Base-by-base conservation (phyloP, 23 tunicate species). In the Aplidium turbinatum region DNA sequence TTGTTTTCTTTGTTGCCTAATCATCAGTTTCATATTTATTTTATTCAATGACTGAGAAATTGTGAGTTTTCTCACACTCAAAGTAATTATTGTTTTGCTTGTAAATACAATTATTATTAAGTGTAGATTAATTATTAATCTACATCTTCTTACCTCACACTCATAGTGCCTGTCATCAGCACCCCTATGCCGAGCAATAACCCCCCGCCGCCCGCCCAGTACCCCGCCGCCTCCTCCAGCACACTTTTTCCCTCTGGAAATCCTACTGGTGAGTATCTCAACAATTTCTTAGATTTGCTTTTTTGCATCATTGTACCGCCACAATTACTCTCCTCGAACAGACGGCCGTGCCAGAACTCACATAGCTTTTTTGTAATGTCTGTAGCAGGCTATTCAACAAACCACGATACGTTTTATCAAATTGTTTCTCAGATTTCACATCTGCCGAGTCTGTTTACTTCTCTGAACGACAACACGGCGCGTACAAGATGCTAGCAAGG, bases 101-200 rank as follows among this genome's bases (percentile, higher is more conserved):
- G n/a, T n/a, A n/a, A n/a, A n/a, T n/a, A n/a, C n/a, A n/a, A n/a
- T n/a, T n/a, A n/a, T n/a, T n/a, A n/a, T n/a, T n/a, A n/a, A n/a
- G n/a, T n/a, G 11, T 42, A 42, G 50, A 16, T 42, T 42, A 16
- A 9, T 42, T 42, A 42, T 42, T 11, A 9, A 9, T 42, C 16
- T 16, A 42, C 50, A 42, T 9, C 50, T 42, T n/a, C 11, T 42
- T 42, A 16, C 50, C n/a, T n/a, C n/a, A n/a, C n/a, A n/a, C n/a
- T n/a, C n/a, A n/a, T n/a, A 88, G 96, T 88, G 64, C 96, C 96
- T 1, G 79, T 88, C 2, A 69, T 88, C 35, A 88, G 96, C 77
- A 88, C 96, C 4, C 96, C 96, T 9, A 88, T 88, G 96, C 87
- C 96, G 19, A 87, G 96, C 23, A 38, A 36, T 48, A 35, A 67